These are phyloP conservation scores for Propithecus perrieri DNA, from an alignment of 2,797 vertebrate genomes.

Conservation along the genomic window DNA sequence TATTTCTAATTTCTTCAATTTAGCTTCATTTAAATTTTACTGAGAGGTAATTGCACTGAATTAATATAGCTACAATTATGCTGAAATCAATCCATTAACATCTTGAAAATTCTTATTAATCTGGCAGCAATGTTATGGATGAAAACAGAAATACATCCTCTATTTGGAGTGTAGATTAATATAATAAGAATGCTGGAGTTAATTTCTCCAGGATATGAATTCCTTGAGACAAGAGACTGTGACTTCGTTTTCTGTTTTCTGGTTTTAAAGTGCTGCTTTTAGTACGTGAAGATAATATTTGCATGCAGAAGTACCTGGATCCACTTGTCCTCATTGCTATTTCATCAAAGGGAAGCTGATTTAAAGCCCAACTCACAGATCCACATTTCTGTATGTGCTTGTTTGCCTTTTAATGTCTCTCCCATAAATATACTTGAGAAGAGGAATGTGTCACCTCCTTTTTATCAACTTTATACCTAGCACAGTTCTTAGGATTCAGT, in stretches of 20 bases:
- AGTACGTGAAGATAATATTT: conserved; percentile 51
- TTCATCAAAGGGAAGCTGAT: conserved; percentile 50
- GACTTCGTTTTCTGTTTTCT: conserved; percentile 66
- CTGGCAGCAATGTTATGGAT: conserved; percentile 83
- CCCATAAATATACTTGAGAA: not conserved
- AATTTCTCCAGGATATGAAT: conserved; percentile 77
- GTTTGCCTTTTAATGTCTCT: conserved; percentile 23
- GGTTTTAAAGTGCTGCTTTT: conserved; percentile 56
- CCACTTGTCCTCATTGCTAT: conserved; percentile 42
- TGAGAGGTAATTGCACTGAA: conserved; percentile 88
- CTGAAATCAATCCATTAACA: conserved; percentile 87
- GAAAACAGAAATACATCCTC: conserved; percentile 83
- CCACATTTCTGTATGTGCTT: not conserved
- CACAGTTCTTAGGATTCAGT: not conserved
- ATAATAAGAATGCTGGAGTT: conserved; percentile 78
- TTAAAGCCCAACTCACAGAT: conserved; percentile 15
- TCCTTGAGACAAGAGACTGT: conserved; percentile 64
- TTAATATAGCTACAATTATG: conserved; percentile 88
- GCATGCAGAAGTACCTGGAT: conserved; percentile 58
- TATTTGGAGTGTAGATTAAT: conserved; percentile 81
- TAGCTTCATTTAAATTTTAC: conserved; percentile 89
- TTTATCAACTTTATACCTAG: not conserved
- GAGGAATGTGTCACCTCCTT: not conserved
- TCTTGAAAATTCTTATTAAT: conserved; percentile 87
- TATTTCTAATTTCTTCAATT: conserved; percentile 88